These are phyloP conservation scores for Sebastes wilsoni DNA, from an alignment of 2,797 vertebrate genomes.

Conservation along the genomic window DNA sequence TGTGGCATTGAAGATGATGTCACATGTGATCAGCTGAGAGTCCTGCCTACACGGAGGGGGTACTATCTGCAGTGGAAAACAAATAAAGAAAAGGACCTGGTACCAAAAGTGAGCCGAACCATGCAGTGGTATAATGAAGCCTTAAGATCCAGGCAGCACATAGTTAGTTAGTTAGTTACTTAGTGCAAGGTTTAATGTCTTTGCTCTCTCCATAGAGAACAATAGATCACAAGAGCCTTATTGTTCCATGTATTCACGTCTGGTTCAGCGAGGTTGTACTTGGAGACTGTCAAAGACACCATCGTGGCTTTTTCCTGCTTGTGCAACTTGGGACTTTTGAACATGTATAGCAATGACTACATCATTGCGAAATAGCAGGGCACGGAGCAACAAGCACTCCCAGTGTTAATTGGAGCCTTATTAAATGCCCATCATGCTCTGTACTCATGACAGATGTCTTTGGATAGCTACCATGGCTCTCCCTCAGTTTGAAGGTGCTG, in stretches of 20 bases:
- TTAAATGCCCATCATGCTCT: slow-evolving; percentile 58
- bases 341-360: not conserved
- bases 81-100: not conserved
- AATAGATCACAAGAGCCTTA: not conserved
- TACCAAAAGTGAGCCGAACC: not conserved
- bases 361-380: not conserved
- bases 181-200: not conserved
- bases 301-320: not conserved
- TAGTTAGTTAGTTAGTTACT: too few species aligned
- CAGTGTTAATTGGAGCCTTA: slow-evolving; percentile 46
- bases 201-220: not conserved
- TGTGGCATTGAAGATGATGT: too few species aligned
- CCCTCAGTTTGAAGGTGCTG: slow-evolving; percentile 28
- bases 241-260: not conserved
- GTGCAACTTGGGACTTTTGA: not conserved
- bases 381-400: not conserved
- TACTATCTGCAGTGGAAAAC: too few species aligned
- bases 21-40: not conserved
- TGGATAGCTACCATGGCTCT: slow-evolving; percentile 10
- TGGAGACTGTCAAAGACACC: not conserved
- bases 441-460: slow-evolving; percentile 48
- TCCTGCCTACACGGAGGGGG: not conserved
- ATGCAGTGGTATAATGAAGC: not conserved
- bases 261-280: not conserved
- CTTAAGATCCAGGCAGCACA: not conserved